Evolutionary conservation across 2,888 invertebrate genomes (phyloP).

Genomic region (Steinernema carpocapsae): DNA sequence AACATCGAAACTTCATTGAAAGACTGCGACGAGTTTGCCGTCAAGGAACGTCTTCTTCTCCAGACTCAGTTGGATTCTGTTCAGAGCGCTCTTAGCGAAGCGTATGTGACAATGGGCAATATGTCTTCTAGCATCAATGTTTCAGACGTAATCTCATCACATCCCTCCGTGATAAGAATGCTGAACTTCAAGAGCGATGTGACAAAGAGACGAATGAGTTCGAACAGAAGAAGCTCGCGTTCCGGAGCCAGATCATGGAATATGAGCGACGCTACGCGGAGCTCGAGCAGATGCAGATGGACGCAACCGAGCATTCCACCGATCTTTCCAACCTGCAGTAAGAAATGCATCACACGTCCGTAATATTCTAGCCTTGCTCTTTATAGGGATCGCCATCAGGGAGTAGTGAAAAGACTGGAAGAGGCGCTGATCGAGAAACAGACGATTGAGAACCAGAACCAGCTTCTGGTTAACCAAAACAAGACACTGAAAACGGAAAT

Average conservation of each 20-base stretch:
- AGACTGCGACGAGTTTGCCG: not conserved
- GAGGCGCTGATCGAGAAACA: too few species aligned
- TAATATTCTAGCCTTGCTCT: too few species aligned
- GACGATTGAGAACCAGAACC: too few species aligned
- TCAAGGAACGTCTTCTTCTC: not conserved
- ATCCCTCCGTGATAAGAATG: not conserved
- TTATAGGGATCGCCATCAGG: too few species aligned
- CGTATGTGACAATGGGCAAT: not conserved
- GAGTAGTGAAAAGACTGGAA: too few species aligned
- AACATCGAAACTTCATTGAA: not conserved
- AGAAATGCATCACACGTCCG: too few species aligned
- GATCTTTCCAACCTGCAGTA: too few species aligned
- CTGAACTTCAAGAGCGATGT: not conserved
- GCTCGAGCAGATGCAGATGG: not conserved
- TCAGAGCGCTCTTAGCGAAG: slow-evolving; percentile 7
- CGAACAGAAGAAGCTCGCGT: slow-evolving; percentile 12
- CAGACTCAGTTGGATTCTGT: not conserved
- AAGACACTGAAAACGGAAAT: too few species aligned
- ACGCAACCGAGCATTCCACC: too few species aligned
- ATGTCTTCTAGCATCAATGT: not conserved
- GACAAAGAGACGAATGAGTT: not conserved
- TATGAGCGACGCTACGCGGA: not conserved
- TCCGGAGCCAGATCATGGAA: not conserved
- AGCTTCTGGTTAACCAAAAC: too few species aligned
- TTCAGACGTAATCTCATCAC: slow-evolving; percentile 9